Conservation (phyloP, 1,140 invertebrate species). For the Macrotrachela quadricornifera region DNA sequence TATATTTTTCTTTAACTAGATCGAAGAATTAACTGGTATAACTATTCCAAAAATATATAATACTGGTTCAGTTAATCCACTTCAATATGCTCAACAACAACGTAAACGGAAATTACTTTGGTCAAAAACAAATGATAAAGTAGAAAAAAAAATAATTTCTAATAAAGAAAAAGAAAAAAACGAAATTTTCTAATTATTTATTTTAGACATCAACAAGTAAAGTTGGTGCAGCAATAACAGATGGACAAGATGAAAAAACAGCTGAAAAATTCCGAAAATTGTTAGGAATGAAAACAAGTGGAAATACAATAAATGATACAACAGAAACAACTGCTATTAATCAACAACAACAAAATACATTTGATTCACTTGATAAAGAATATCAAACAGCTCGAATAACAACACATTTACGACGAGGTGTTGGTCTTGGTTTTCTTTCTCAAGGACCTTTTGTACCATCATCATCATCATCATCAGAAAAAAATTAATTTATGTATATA, state of each 20-base stretch:
- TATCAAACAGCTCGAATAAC: constrained; percentile 75
- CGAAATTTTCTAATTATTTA: background rate
- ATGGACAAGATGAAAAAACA: constrained; percentile 67
- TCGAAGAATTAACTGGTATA: constrained; percentile 25
- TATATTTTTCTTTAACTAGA: no score
- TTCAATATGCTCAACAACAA: constrained; percentile 62
- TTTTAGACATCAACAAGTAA: constrained; percentile 13
- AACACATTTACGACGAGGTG: constrained; percentile 70
- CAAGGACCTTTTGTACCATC: no score
- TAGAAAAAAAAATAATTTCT: constrained; percentile 19
- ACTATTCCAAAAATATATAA: constrained; percentile 50
- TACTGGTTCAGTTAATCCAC: constrained; percentile 49
- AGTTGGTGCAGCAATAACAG: constrained; percentile 44
- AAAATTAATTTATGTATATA: no score
- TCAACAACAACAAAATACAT: constrained; percentile 38
- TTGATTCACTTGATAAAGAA: constrained; percentile 69
- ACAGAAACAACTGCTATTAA: constrained; percentile 2
- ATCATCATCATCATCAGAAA: no score
- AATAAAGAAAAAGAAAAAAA: background rate
- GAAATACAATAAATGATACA: constrained; percentile 1
- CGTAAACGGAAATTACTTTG: constrained; percentile 71
- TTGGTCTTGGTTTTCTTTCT: background rate
- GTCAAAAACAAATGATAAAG: constrained; percentile 38
- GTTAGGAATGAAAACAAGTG: constrained; percentile 65
- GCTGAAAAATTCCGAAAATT: constrained; percentile 79